phyloP scores from a whole-genome alignment of 2,113 vertebrate genomes.

The Tinamus guttatus region DNA sequence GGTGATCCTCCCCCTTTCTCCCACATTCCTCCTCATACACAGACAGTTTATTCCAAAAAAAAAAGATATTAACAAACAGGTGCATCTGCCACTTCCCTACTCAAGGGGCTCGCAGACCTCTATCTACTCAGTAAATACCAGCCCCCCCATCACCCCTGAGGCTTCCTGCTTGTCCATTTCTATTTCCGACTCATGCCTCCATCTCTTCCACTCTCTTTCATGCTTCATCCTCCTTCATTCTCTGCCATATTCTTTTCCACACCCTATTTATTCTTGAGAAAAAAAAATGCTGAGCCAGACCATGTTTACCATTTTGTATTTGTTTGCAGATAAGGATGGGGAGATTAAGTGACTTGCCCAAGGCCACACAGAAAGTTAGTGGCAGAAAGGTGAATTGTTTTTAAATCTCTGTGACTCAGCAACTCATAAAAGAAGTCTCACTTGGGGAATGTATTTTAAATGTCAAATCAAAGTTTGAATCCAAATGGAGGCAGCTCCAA shows the following conservation, averaged over 20 bases:
- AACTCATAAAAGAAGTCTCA: constrained; percentile 12
- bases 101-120: constrained; percentile 7
- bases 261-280: background rate
- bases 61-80: constrained; percentile 7
- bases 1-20: background rate
- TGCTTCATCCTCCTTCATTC: background rate
- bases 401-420: constrained; percentile 12
- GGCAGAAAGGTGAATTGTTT: constrained; percentile 32
- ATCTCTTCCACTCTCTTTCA: background rate
- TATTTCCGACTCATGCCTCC: background rate
- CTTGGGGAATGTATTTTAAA: constrained; percentile 34
- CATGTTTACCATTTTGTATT: background rate
- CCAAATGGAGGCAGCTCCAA: constrained; percentile 20
- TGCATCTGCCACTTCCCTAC: constrained; percentile 38
- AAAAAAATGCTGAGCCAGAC: background rate
- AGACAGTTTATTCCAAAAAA: background rate
- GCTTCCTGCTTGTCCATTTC: background rate
- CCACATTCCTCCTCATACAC: background rate
- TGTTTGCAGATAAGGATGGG: constrained; percentile 7
- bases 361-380: background rate
- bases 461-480: constrained; percentile 26
- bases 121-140: background rate
- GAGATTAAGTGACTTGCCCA: constrained; percentile 29
- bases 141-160: background rate
- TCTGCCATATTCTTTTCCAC: background rate